phyloP scores from a whole-genome alignment of 2,113 vertebrate species.

The Dicentrarchus labrax region DNA sequence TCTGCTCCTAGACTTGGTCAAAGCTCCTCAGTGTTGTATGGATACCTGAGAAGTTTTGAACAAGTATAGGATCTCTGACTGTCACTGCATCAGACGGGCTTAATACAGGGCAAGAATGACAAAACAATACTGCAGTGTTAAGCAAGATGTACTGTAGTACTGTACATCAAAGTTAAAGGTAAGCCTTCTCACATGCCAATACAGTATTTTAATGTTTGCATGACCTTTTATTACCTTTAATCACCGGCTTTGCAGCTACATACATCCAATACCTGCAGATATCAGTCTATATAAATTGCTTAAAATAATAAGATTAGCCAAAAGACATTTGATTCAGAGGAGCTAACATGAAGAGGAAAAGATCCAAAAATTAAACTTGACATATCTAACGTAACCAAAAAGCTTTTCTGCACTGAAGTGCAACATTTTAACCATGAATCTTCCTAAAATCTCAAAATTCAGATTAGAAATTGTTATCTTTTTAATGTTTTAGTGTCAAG shows the following conservation, averaged over 20 bases:
- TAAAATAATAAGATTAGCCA: background rate
- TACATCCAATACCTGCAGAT: background rate
- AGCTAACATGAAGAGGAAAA: background rate
- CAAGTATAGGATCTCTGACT: slow-evolving; percentile 81
- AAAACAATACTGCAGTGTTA: background rate
- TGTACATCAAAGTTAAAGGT: background rate
- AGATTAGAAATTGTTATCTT: background rate
- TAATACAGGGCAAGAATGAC: background rate
- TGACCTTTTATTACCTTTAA: background rate
- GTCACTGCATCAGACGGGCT: slow-evolving; percentile 4
- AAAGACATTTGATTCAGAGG: background rate
- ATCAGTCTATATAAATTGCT: background rate
- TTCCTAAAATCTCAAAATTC: background rate
- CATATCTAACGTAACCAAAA: too few species aligned
- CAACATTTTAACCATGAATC: background rate
- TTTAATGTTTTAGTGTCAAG: background rate
- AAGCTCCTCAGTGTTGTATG: slow-evolving; percentile 84
- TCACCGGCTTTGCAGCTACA: background rate
- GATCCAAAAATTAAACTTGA: background rate
- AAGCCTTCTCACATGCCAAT: background rate
- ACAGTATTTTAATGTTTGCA: too few species aligned
- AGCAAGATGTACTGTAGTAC: background rate
- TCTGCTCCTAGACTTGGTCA: slow-evolving; percentile 86
- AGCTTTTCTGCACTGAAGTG: too few species aligned
- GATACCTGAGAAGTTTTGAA: slow-evolving; percentile 84